Percentiles rank a stretch among this genome's conserved stretches.
Evolutionary conservation across 2,888 invertebrate species (phyloP).

Genomic region (Protula sp.): DNA sequence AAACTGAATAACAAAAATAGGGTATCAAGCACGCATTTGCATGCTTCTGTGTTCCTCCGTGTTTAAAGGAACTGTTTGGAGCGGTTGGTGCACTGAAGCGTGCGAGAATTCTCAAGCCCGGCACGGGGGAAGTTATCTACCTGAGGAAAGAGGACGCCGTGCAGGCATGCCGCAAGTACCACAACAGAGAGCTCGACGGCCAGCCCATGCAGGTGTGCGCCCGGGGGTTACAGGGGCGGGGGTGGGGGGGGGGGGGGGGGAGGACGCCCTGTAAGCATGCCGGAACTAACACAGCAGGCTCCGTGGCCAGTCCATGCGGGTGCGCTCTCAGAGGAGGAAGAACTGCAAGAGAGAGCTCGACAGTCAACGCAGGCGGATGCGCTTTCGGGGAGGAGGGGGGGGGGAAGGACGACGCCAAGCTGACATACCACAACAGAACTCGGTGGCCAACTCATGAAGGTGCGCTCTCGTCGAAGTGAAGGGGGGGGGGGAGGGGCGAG

Average conservation of each 20-base stretch:
- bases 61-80: constrained; percentile 77
- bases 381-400: constrained; percentile 4
- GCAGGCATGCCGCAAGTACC: constrained; percentile 85
- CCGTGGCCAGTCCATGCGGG: neutral
- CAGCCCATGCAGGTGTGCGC: constrained; percentile 1
- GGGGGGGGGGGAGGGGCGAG: too few relatives aligned
- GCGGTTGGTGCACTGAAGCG: constrained; percentile 82
- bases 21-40: too few relatives aligned
- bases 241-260: too few relatives aligned
- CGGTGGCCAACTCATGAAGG: too few relatives aligned
- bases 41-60: too few relatives aligned
- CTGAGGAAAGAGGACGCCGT: constrained; percentile 78
- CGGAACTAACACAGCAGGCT: neutral
- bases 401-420: neutral
- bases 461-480: too few relatives aligned
- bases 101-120: constrained; percentile 77
- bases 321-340: too few relatives aligned
- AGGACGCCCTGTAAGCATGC: neutral
- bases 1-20: too few relatives aligned
- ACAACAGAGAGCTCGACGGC: constrained; percentile 87
- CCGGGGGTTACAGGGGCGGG: neutral
- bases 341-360: too few relatives aligned
- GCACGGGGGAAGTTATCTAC: constrained; percentile 87
- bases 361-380: constrained; percentile 43
- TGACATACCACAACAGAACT: too few relatives aligned